Conservation (phyloP, 2,113 vertebrate species). For the Hystrix brachyura region DNA sequence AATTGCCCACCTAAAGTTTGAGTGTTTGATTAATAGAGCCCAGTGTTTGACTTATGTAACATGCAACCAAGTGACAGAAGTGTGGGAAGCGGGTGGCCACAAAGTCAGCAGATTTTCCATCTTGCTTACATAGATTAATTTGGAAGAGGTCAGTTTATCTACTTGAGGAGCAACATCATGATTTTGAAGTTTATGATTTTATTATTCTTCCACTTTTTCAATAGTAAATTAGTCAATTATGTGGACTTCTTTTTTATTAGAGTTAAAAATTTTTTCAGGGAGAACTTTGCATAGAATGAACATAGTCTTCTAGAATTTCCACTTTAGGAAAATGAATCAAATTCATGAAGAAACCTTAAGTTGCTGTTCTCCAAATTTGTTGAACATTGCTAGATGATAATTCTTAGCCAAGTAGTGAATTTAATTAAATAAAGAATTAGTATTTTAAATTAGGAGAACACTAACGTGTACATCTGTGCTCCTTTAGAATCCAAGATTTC, state of each 20-base stretch:
- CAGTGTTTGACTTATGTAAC: neutral
- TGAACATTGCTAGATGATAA: constrained; percentile 3
- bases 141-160: neutral
- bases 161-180: neutral
- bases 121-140: neutral
- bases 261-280: neutral
- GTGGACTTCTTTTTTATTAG: neutral
- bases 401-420: neutral
- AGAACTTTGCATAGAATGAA: neutral
- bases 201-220: neutral
- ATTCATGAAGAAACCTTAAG: neutral
- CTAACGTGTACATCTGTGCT: neutral
- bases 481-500: constrained; percentile 35
- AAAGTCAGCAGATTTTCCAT: neutral
- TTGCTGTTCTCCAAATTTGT: neutral
- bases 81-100: fast-evolving
- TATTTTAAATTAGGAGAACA: constrained; percentile 47
- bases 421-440: constrained; percentile 57
- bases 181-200: neutral
- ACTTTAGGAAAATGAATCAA: constrained; percentile 54
- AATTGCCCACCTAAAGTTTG: neutral
- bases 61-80: neutral
- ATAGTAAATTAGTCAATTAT: neutral
- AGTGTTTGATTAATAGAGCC: neutral
- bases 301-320: constrained; percentile 5